Conservation (phyloP, 2,888 invertebrate species). For the Phymatocera aterrima region DNA sequence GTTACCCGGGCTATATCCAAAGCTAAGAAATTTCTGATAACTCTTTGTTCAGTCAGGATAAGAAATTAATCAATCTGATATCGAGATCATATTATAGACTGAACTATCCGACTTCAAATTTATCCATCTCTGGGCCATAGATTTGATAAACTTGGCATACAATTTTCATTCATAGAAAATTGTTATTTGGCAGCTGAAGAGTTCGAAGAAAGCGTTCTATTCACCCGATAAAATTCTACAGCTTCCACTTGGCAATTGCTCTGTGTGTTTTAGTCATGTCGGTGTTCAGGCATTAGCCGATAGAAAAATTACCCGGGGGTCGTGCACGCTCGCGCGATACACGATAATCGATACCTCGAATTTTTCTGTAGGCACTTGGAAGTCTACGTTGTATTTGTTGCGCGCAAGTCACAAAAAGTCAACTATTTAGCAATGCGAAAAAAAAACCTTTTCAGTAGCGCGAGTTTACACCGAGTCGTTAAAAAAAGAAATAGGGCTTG, state of each 20-base stretch:
- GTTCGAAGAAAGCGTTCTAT: not conserved
- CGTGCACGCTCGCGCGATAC: not conserved
- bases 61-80: not conserved
- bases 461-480: too few relatives aligned
- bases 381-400: not conserved
- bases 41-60: not conserved
- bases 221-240: conserved; percentile 29
- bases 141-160: not conserved
- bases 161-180: conserved; percentile 7
- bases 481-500: too few relatives aligned
- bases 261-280: not conserved
- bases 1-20: not conserved
- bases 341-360: conserved; percentile 15
- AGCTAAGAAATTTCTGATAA: not conserved
- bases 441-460: too few relatives aligned
- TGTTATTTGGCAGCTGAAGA: conserved; percentile 9
- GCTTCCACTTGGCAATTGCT: conserved; percentile 7
- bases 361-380: not conserved
- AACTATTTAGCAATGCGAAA: too few relatives aligned
- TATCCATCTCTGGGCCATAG: not conserved
- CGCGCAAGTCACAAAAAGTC: not conserved
- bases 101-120: not conserved
- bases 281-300: conserved; percentile 3
- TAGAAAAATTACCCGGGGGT: not conserved
- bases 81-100: not conserved